Evolutionary conservation across 2,888 invertebrate genomes (phyloP), one percentile per base, ranked within the genome.

Genomic region (Acleris sparsana): DNA sequence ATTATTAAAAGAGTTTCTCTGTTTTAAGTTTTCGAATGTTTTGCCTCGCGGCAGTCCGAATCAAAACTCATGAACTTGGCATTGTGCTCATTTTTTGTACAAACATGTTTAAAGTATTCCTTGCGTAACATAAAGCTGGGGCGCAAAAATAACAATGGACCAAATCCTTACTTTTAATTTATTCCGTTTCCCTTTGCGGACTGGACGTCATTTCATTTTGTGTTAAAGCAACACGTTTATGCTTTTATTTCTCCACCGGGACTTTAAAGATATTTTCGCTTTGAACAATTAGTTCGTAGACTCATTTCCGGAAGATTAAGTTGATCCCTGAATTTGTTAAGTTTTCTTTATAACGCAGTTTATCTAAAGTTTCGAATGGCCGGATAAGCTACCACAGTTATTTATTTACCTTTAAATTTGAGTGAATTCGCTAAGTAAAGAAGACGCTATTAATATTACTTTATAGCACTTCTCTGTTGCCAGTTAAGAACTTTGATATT

Each of bases 91-190:
- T 33, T 59, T 76, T 77, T 77, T 75, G 71, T 75, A 68, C 68
- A 72, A 77, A 77, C 74, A 76, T 75, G 72, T 77, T 79, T 77
- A 76, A 77, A 62, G 73, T 76, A 78, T 80, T 79, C 76, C 75
- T 72, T 75, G 80, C 76, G 78, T 74, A 78, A 79, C 76, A 83
- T 76, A 83, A 81, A 80, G 76, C 72, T 73, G 71, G 69, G 73
- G 72, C 72, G 76, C 79, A 81, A 82, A 80, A 84, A 82, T 78
- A 82, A 86, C 83, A 85, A 85, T 82, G 78, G 78, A 78, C 79
- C 72, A 77, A 85, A 83, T 84, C 83, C 80, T 84, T 84, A 81
- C 77, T 83, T 86, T 86, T 87, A 89, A 88, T 89, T 86, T 87
- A 87, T 88, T 87, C 86, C 74, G 76, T 82, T 83, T 85, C 78